These are phyloP conservation scores for Xestia ashworthii DNA, from an alignment of 2,888 invertebrate genomes.

Conservation along the genomic window DNA sequence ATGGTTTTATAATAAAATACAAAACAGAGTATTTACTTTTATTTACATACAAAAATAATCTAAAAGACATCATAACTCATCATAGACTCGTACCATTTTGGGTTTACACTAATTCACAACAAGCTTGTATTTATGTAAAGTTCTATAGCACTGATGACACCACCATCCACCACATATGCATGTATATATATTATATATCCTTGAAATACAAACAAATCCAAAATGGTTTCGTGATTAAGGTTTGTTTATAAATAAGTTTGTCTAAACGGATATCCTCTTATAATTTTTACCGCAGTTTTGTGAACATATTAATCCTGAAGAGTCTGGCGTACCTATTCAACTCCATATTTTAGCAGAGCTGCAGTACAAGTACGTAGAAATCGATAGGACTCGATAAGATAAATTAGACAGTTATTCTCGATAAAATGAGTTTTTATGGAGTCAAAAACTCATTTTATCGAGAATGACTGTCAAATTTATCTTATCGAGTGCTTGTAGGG, in stretches of 20 bases:
- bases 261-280: neutral
- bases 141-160: neutral
- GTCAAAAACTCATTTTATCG: too few relatives aligned
- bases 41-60: neutral
- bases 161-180: too few relatives aligned
- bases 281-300: neutral
- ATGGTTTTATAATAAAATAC: constrained; percentile 85
- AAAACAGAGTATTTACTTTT: constrained; percentile 65
- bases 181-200: neutral
- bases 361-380: too few relatives aligned
- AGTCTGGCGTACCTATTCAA: neutral
- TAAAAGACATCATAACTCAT: neutral
- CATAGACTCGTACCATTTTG: neutral
- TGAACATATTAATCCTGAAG: neutral
- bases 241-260: neutral
- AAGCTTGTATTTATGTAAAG: neutral
- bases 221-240: neutral
- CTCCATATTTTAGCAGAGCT: neutral
- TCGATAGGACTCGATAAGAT: too few relatives aligned
- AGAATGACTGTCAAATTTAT: too few relatives aligned
- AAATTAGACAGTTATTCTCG: too few relatives aligned
- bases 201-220: neutral
- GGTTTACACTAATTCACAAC: neutral
- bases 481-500: too few relatives aligned
- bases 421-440: too few relatives aligned